A percentile compares a stretch with the other conserved stretches of the same genome.
Conservation (phyloP, 1,140 invertebrate genomes). For the Halictus rubicundus region DNA sequence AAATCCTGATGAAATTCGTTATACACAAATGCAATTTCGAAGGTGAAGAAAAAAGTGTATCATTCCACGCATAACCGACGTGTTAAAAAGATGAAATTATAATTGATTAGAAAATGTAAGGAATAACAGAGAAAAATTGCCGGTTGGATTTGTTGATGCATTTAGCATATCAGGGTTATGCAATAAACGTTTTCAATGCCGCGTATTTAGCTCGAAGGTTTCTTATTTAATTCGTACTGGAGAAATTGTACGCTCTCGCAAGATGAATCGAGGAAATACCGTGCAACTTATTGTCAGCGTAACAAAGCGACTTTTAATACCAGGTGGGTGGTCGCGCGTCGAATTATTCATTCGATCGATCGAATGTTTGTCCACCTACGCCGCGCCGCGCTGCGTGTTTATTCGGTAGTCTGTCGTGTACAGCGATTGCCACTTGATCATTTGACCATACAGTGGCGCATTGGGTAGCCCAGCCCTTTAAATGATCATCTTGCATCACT, state of each 20-base stretch:
- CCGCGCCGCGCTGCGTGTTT: not conserved
- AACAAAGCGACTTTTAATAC: not conserved
- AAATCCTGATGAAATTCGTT: no score
- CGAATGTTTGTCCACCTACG: constrained; percentile 29
- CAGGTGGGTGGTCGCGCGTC: not conserved
- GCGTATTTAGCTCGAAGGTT: no score
- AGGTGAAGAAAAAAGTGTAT: no score
- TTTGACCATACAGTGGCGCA: constrained; percentile 3
- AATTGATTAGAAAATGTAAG: no score
- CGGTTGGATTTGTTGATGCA: no score
- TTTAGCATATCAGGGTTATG: no score
- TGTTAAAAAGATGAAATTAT: no score
- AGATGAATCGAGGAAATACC: not conserved
- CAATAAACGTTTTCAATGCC: no score
- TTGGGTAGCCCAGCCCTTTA: constrained; percentile 3
- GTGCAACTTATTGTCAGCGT: not conserved
- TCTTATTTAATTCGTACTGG: not conserved
- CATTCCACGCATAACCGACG: no score
- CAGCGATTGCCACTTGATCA: constrained; percentile 9
- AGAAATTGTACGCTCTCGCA: not conserved
- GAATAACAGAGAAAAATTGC: no score
- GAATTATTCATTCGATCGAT: constrained; percentile 34
- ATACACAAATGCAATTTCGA: no score
- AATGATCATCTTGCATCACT: constrained; percentile 38
- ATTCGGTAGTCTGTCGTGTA: not conserved